Percentiles rank a stretch among this genome's conserved stretches.
These are phyloP conservation scores for Periophthalmus modestus DNA, from an alignment of 2,113 vertebrate species.

Conservation along the genomic window DNA sequence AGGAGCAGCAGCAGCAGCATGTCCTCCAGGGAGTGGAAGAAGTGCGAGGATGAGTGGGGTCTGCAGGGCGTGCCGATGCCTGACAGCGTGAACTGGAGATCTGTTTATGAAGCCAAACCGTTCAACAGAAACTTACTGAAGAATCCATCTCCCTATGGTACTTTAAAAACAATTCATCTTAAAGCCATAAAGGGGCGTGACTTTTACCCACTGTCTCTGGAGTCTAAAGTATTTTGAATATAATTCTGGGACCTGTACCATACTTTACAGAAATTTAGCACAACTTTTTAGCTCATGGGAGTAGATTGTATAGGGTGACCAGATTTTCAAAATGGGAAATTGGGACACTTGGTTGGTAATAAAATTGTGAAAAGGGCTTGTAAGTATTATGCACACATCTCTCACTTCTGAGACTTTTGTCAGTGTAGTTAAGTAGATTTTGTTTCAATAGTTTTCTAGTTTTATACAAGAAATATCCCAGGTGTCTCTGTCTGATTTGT, in stretches of 20 bases:
- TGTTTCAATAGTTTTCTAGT: too few relatives aligned
- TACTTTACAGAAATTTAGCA: too few relatives aligned
- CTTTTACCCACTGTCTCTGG: not conserved
- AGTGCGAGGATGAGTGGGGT: conserved; percentile 60
- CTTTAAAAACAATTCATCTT: not conserved
- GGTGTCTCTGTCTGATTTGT: too few relatives aligned
- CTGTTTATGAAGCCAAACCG: conserved; percentile 73
- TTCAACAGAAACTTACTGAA: conserved; percentile 82
- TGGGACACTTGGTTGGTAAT: too few relatives aligned
- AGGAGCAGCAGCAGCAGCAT: not conserved
- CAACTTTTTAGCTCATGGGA: too few relatives aligned
- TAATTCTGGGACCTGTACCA: too few relatives aligned
- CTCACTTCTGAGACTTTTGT: too few relatives aligned
- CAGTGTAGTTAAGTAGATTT: too few relatives aligned
- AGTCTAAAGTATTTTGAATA: not conserved
- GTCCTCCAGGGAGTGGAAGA: conserved; percentile 55
- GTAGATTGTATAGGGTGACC: conserved; percentile 20
- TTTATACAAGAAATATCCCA: too few relatives aligned
- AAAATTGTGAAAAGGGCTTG: too few relatives aligned
- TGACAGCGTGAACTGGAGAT: conserved; percentile 75
- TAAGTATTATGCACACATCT: too few relatives aligned
- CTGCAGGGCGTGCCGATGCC: conserved; percentile 62
- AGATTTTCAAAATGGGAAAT: too few relatives aligned
- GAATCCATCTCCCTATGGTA: conserved; percentile 83
- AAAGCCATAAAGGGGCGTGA: not conserved